Evolutionary conservation across 1,140 invertebrate genomes (phyloP).

Genomic region (Apis laboriosa): DNA sequence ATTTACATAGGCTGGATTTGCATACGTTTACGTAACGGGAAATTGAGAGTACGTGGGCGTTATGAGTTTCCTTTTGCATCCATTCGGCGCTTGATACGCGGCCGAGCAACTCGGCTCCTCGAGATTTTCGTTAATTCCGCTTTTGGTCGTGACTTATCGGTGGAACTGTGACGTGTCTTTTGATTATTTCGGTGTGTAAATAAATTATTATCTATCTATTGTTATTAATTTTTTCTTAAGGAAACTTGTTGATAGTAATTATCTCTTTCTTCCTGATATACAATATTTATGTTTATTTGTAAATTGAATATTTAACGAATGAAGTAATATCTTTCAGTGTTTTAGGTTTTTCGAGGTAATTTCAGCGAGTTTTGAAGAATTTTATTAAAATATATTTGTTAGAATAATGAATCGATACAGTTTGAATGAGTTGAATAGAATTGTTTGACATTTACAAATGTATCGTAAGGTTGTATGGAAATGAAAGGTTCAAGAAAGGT

Average conservation of each 20-base stretch:
- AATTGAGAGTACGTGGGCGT: conserved; percentile 43
- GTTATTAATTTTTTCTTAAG: no score
- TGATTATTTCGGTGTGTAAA: no score
- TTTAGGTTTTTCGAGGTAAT: no score
- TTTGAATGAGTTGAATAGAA: background rate
- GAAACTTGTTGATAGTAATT: no score
- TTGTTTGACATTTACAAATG: background rate
- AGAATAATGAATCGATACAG: background rate
- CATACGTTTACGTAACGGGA: conserved; percentile 46
- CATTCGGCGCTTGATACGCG: background rate
- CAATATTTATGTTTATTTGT: no score
- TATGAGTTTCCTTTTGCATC: conserved; percentile 40
- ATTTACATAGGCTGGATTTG: conserved; percentile 45
- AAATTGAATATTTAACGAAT: no score
- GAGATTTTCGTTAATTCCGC: background rate
- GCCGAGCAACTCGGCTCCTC: background rate
- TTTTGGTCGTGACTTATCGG: background rate
- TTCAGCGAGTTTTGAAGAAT: background rate
- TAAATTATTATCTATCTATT: no score
- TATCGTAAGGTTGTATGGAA: background rate
- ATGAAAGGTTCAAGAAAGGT: background rate
- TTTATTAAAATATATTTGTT: background rate
- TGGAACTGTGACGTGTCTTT: no score
- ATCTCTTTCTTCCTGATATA: no score
- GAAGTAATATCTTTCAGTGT: no score